Evolutionary conservation across 2,797 vertebrate genomes (phyloP).

Genomic region (Stomatorhinus walkeri): DNA sequence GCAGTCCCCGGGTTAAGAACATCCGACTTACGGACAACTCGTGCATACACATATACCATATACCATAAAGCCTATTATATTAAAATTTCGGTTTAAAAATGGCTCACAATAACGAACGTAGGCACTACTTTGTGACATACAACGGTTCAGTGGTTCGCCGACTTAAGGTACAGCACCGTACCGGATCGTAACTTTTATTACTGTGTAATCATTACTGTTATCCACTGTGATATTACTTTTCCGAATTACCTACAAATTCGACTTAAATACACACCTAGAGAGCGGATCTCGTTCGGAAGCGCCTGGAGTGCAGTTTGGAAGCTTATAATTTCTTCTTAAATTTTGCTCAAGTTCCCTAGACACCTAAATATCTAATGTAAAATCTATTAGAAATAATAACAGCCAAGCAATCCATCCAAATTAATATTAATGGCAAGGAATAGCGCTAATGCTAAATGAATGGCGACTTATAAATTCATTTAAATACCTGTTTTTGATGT

Average conservation of each 20-base stretch:
- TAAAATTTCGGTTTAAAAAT: neutral
- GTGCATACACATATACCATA: neutral
- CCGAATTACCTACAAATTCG: neutral
- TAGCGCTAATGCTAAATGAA: neutral
- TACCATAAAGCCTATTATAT: neutral
- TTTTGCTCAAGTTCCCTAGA: constrained; percentile 1
- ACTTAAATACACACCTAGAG: neutral
- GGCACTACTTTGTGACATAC: neutral
- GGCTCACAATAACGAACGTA: neutral
- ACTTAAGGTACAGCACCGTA: neutral
- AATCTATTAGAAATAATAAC: neutral
- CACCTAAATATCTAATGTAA: neutral
- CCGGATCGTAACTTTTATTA: neutral
- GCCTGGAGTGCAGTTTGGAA: neutral
- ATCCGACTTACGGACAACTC: neutral
- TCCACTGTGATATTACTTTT: neutral
- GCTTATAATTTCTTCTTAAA: constrained; percentile 2
- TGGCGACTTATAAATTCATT: neutral
- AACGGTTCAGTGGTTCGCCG: neutral
- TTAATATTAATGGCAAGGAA: neutral
- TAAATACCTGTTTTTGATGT: neutral
- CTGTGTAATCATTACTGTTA: neutral
- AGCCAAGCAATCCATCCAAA: neutral
- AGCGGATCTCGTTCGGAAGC: neutral
- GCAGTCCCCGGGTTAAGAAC: neutral